phyloP scores from a whole-genome alignment of 1,140 invertebrate species.

The Drosophila burlai region DNA sequence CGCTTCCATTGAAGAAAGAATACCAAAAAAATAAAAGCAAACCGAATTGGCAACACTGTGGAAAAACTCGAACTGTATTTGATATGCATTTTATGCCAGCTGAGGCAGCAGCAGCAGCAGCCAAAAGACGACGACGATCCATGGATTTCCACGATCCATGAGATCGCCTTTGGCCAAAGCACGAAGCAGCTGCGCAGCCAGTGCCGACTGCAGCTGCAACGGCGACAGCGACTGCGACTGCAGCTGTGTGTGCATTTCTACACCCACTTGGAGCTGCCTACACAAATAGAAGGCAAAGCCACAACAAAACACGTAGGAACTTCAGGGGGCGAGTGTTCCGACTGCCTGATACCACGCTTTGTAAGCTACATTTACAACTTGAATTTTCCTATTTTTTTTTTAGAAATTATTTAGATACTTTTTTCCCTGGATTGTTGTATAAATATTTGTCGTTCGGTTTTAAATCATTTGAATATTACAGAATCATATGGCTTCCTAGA shows the following conservation, averaged over 20 bases:
- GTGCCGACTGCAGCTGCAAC: conserved; percentile 18
- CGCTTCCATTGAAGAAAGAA: conserved; percentile 63
- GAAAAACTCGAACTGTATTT: conserved; percentile 73
- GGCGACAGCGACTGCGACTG: conserved; percentile 36
- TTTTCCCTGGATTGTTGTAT: no score
- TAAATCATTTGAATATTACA: background rate
- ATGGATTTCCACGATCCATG: conserved; percentile 25
- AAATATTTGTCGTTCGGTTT: background rate
- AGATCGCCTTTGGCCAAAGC: conserved; percentile 33
- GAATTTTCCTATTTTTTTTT: background rate
- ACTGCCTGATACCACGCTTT: conserved; percentile 18
- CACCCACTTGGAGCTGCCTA: conserved; percentile 73
- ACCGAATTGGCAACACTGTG: conserved; percentile 74
- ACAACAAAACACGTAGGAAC: conserved; percentile 29
- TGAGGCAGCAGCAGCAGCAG: conserved; percentile 9
- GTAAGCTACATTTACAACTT: background rate
- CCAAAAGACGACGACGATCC: conserved; percentile 19
- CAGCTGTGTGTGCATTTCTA: conserved; percentile 74
- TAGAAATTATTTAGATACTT: background rate
- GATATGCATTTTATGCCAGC: conserved; percentile 52
- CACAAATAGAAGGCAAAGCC: conserved; percentile 62
- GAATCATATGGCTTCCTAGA: rapidly evolving
- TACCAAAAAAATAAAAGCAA: conserved; percentile 47
- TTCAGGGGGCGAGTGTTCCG: background rate
- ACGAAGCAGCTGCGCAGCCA: conserved; percentile 28